Evolutionary conservation across 64 coral and sea anemone genomes (phyloP).

Genomic region (Montipora sp.): DNA sequence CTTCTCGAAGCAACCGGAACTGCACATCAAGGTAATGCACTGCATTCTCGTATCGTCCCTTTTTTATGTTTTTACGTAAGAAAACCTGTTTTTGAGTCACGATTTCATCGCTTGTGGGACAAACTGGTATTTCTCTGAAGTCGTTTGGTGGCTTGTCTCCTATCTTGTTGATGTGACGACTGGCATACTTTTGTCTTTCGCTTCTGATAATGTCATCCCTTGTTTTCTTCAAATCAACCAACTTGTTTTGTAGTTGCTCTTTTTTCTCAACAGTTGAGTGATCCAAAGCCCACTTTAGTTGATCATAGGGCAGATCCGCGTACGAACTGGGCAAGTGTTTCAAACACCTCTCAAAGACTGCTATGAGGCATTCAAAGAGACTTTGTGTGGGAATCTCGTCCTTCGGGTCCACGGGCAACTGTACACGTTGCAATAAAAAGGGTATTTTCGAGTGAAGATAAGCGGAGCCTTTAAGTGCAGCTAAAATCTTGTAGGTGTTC

Average conservation of each 20-base stretch:
- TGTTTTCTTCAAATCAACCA: constrained; percentile 41
- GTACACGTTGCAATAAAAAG: constrained; percentile 1
- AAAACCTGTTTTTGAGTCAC: constrained; percentile 49
- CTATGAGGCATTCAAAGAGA: constrained; percentile 30
- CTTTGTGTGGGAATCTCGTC: background rate
- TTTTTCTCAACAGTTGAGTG: constrained; percentile 19
- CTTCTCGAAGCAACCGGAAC: constrained; percentile 80
- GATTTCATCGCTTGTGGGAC: constrained; percentile 60
- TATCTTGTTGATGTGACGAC: background rate
- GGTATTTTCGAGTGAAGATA: constrained; percentile 22
- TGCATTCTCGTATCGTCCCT: constrained; percentile 60
- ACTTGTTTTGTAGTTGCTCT: background rate
- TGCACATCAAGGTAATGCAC: constrained; percentile 89
- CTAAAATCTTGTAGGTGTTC: constrained; percentile 6
- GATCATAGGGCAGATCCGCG: constrained; percentile 64
- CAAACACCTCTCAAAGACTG: constrained; percentile 54
- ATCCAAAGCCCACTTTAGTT: constrained; percentile 40
- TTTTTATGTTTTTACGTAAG: constrained; percentile 65
- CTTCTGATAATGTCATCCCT: constrained; percentile 67
- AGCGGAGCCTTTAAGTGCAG: constrained; percentile 14
- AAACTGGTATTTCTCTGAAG: constrained; percentile 79
- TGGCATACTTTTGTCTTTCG: constrained; percentile 35
- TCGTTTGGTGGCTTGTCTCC: constrained; percentile 74
- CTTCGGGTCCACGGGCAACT: background rate
- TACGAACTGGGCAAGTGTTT: constrained; percentile 74